These are phyloP conservation scores for Coenobita brevimanus DNA, from an alignment of 1,140 invertebrate genomes.

Conservation along the genomic window DNA sequence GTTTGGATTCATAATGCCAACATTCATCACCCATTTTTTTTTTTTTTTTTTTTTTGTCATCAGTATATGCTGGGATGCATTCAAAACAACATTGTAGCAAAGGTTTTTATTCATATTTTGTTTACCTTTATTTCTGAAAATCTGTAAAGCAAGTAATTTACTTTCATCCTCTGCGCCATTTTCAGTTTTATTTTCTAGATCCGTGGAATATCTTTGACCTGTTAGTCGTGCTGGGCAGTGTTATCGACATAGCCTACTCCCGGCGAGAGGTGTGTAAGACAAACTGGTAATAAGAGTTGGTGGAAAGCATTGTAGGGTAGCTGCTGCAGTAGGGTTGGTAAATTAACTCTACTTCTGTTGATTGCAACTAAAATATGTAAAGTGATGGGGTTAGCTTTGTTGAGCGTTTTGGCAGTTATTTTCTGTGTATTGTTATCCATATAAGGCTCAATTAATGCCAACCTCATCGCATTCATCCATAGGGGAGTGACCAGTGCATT, in stretches of 20 bases:
- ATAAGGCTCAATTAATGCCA: not conserved
- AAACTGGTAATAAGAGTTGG: constrained; percentile 70
- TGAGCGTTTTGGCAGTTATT: not conserved
- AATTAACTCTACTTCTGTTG: not conserved
- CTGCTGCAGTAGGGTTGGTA: constrained; percentile 46
- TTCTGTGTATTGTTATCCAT: not conserved
- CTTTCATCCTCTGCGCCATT: constrained; percentile 62
- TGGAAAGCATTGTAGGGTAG: constrained; percentile 33
- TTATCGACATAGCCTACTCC: constrained; percentile 98
- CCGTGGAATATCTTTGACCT: constrained; percentile 99
- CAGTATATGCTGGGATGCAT: not conserved
- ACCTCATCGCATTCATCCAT: not conserved
- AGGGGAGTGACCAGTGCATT: not conserved
- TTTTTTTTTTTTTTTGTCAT: constrained; percentile 3
- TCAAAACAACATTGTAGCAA: not conserved
- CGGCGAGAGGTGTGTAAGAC: constrained; percentile 86
- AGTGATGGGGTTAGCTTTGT: not conserved
- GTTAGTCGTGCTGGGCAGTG: constrained; percentile 98
- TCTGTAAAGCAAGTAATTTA: not conserved
- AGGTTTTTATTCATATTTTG: not conserved
- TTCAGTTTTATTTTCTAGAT: constrained; percentile 99
- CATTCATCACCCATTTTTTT: no score
- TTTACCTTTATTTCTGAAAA: not conserved
- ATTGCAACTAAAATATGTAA: constrained; percentile 19
- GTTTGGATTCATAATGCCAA: no score